Percentiles rank a stretch among this genome's conserved stretches.
Conservation (phyloP, 2,113 vertebrate species). For the Lophura nycthemera region DNA sequence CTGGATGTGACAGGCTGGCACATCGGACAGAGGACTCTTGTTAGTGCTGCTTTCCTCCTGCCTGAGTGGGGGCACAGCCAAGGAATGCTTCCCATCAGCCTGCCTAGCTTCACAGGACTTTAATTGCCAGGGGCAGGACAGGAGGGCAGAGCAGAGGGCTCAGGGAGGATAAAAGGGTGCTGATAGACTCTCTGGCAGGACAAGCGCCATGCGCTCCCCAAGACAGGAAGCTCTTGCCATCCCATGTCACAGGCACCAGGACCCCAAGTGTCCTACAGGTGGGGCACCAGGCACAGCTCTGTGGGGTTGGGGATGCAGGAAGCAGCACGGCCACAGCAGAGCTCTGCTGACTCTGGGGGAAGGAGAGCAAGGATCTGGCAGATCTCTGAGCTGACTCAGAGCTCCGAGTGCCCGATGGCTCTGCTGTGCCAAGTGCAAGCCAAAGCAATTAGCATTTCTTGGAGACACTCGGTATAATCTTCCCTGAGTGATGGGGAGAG, state of each 20-base stretch:
- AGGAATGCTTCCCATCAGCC: background rate
- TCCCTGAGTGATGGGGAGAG: constrained; percentile 6
- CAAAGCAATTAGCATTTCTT: constrained; percentile 62
- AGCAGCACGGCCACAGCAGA: background rate
- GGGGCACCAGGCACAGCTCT: background rate
- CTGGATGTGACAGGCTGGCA: constrained; percentile 32
- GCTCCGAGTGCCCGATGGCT: constrained; percentile 35
- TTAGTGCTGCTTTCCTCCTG: background rate
- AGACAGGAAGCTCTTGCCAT: background rate
- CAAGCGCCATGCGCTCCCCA: background rate
- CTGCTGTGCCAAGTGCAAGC: constrained; percentile 16
- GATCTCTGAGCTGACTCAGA: constrained; percentile 41
- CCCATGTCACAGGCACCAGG: fast-evolving
- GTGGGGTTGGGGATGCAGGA: background rate
- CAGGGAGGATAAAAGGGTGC: fast-evolving
- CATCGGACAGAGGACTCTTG: constrained; percentile 16
- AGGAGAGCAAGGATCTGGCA: constrained; percentile 9
- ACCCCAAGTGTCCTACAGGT: background rate
- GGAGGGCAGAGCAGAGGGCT: background rate
- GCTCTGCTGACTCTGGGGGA: background rate
- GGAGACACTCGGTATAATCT: constrained; percentile 31
- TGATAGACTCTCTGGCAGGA: background rate
- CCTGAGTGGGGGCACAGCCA: background rate
- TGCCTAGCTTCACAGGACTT: background rate
- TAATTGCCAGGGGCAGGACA: background rate